Evolutionary conservation across 1,140 invertebrate genomes (phyloP).

Genomic region (Drosophila mauritiana): DNA sequence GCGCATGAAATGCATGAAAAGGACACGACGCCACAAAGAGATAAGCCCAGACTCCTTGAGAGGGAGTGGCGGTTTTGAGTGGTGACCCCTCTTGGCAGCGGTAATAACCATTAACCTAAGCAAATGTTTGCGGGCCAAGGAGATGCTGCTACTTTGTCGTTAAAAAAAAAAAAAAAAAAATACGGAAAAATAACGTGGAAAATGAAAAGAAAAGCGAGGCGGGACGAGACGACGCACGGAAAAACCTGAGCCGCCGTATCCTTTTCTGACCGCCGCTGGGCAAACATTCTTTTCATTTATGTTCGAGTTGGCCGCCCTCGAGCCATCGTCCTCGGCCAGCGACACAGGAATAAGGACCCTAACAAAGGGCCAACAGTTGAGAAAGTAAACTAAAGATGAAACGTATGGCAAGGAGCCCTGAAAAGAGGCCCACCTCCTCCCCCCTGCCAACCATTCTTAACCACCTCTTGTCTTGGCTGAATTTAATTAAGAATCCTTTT

Average conservation of each 20-base stretch:
- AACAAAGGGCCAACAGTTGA: slow-evolving; percentile 62
- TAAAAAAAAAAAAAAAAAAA: slow-evolving; percentile 16
- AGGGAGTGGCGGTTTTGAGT: slow-evolving; percentile 2
- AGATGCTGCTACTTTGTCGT: slow-evolving; percentile 46
- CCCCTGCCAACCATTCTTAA: not conserved
- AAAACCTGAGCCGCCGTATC: slow-evolving; percentile 50
- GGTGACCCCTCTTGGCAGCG: slow-evolving; percentile 40
- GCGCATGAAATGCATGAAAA: slow-evolving; percentile 72
- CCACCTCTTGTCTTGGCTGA: slow-evolving; percentile 66
- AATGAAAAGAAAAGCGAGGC: slow-evolving; percentile 31
- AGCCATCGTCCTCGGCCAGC: slow-evolving; percentile 34
- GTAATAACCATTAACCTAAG: slow-evolving; percentile 69
- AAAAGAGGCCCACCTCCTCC: not conserved
- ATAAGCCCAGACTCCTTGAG: slow-evolving; percentile 41
- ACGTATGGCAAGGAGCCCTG: slow-evolving; percentile 28
- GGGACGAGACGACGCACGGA: not conserved
- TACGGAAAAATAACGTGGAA: slow-evolving; percentile 14
- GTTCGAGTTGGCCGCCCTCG: slow-evolving; percentile 47
- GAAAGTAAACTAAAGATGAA: slow-evolving; percentile 53
- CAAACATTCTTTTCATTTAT: slow-evolving; percentile 69
- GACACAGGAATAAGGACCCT: slow-evolving; percentile 65
- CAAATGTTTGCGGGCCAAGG: slow-evolving; percentile 68
- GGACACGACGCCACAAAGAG: slow-evolving; percentile 31
- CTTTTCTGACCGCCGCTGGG: slow-evolving; percentile 71
- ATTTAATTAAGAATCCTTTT: slow-evolving; percentile 81